Base-by-base conservation (phyloP, 2,888 invertebrate genomes). In the Mythimna loreyi region DNA sequence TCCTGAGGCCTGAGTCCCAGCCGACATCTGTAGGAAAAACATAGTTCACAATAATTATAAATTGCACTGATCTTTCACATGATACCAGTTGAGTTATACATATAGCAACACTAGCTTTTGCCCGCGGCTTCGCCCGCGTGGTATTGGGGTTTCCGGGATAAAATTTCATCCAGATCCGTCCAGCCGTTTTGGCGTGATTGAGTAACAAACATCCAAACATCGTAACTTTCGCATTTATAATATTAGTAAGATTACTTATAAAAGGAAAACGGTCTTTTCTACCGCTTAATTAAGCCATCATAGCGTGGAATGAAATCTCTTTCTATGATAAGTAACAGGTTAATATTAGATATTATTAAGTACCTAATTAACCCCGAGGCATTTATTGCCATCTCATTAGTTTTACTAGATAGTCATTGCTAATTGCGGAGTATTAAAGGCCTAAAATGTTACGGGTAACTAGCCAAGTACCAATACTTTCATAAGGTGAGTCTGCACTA, bases 311-410 rank as follows among this genome's bases (percentile, higher is more conserved):
- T 75, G 33, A 66, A 55, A 55, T 55, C 49, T 72, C 16, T 55
- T 58, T n/a, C 7, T 19, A 49, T 52, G n/a, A 75, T 66, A 25
- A 66, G 36, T 52, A 66, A 40, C 11, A 13, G 25, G 23, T 40
- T 66, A 21, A 67, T 68, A 11, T 7, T 19, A 40, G 56, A n/a
- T 66, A 65, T 74, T 5, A 66, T 21, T 36, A 63, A 21, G 19
- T 2, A 28, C 47, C 28, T 47, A 56, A 75, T 75, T 57, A 50
- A 23, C 36, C 23, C 9, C 3, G 11, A 53, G n/a, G 19, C 33
- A 55, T 33, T 66, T 28, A n/a, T 30, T 25, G 19, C 13, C 21
- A 25, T n/a, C 13, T 40, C 21, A 25, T 47, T 23, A 11, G n/a
- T 45, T 30, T 21, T 19, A 7, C 3, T n/a, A 19, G n/a, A 21